These are phyloP conservation scores for Arvicanthis niloticus DNA, from an alignment of 2,113 vertebrate species.

Conservation along the genomic window DNA sequence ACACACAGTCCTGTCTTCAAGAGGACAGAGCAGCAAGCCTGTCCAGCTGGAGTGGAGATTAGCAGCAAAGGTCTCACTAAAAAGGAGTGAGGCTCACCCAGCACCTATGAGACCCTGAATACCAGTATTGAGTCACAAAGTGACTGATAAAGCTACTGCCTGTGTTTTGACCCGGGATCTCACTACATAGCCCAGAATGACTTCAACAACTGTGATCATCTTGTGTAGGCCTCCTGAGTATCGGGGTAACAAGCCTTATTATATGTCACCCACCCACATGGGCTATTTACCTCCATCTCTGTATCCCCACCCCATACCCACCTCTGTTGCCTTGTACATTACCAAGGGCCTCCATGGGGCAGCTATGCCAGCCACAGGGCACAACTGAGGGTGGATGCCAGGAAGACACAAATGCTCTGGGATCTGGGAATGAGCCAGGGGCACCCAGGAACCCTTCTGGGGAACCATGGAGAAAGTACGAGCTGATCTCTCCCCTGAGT, in stretches of 20 bases:
- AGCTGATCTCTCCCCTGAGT: slow-evolving; percentile 48
- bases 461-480: background rate
- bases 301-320: background rate
- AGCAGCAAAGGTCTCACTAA: background rate
- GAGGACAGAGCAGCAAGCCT: background rate
- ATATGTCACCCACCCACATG: background rate
- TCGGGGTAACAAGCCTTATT: background rate
- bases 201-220: background rate
- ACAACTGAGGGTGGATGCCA: background rate
- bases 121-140: background rate
- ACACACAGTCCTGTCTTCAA: background rate
- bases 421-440: background rate
- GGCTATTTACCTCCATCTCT: background rate
- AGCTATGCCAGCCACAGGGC: background rate
- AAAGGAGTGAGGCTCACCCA: background rate
- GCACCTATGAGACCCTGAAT: background rate
- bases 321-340: background rate
- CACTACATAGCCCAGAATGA: no score
- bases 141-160: background rate
- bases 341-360: background rate
- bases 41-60: background rate
- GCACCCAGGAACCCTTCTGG: background rate
- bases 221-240: background rate
- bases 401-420: background rate
- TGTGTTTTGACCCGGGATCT: background rate